Base-by-base conservation (phyloP, 2,113 vertebrate species). In the Desmodus rotundus region DNA sequence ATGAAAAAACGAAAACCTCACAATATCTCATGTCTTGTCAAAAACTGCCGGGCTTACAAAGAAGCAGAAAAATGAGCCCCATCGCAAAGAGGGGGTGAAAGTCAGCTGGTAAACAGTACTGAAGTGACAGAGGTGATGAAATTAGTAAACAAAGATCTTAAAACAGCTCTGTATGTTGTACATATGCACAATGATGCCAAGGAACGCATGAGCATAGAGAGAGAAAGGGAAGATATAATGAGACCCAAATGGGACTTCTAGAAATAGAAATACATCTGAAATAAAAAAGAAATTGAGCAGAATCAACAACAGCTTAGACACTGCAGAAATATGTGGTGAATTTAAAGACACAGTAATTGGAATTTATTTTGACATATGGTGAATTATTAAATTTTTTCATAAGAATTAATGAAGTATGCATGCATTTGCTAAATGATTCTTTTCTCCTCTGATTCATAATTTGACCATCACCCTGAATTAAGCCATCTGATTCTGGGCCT, bases 181-280 rank as follows among this genome's bases (percentile, higher is more conserved):
- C 24, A 43, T 20, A 65, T 50, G 54, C 6, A 63, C 38, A 78
- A 65, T 74, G 58, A 61, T 67, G 47, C 47, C 63, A 67, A 78
- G 45, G 63, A 65, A 54, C 78, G 41, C 33, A 77, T 9, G 28
- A 58, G 33, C 10, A 45, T 13, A 45, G 83, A 31, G 63, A 81
- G 47, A 45, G 50, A 91, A 78, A 87, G 33, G 33, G 54, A 70
- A 76, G 50, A 76, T 3, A 68, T 2, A 36, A 19, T 20, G 76
- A 84, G 50, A 82, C 15, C 16, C 52, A 63, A 43, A 68, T 1
- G 5, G 6, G 56, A 31, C 22, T 47, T 47, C n/a, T 24, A 54
- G 61, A 83, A n/a, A 63, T 63, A 70, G 82, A 92, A 85, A 61
- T 50, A 47, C 38, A 41, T 26, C 41, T 61, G 15, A 86, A 90